phyloP scores from a whole-genome alignment of 2,888 invertebrate genomes.

The Chymomyza procnemis region DNA sequence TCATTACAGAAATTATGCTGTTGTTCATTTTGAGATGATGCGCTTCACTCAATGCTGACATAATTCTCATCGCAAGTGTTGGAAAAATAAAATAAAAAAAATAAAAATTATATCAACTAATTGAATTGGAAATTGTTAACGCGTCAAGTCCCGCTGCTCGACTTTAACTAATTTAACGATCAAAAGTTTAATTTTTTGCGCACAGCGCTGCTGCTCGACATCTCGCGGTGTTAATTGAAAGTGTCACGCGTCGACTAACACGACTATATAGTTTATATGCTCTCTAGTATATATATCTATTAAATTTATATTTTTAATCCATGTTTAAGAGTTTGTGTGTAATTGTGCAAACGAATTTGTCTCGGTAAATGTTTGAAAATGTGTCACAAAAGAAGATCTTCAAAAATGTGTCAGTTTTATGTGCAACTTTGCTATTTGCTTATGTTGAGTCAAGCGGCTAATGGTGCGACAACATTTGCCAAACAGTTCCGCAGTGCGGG shows the following conservation, averaged over 20 bases:
- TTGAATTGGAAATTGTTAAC: slow-evolving; percentile 40
- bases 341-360: slow-evolving; percentile 29
- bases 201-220: slow-evolving; percentile 26
- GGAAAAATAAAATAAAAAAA: no score
- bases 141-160: slow-evolving; percentile 38
- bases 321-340: slow-evolving; percentile 26
- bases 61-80: slow-evolving; percentile 42
- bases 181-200: slow-evolving; percentile 48
- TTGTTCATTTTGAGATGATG: not conserved
- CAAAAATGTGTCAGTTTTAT: slow-evolving; percentile 43
- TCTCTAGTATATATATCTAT: slow-evolving; percentile 32
- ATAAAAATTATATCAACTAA: slow-evolving; percentile 37
- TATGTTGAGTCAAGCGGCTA: slow-evolving; percentile 39
- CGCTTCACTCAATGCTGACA: slow-evolving; percentile 60
- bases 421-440: slow-evolving; percentile 31
- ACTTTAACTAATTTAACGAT: slow-evolving; percentile 55
- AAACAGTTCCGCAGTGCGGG: slow-evolving; percentile 67
- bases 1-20: not conserved
- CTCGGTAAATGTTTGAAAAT: slow-evolving; percentile 28
- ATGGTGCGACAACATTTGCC: slow-evolving; percentile 60
- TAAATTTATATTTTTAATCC: slow-evolving; percentile 22
- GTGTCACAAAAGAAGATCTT: slow-evolving; percentile 37
- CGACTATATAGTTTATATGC: slow-evolving; percentile 15
- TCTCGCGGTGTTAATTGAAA: slow-evolving; percentile 54
- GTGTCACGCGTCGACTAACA: slow-evolving; percentile 36